Evolutionary conservation across 2,888 invertebrate species (phyloP).

Genomic region (Fissipunctia ypsillon): DNA sequence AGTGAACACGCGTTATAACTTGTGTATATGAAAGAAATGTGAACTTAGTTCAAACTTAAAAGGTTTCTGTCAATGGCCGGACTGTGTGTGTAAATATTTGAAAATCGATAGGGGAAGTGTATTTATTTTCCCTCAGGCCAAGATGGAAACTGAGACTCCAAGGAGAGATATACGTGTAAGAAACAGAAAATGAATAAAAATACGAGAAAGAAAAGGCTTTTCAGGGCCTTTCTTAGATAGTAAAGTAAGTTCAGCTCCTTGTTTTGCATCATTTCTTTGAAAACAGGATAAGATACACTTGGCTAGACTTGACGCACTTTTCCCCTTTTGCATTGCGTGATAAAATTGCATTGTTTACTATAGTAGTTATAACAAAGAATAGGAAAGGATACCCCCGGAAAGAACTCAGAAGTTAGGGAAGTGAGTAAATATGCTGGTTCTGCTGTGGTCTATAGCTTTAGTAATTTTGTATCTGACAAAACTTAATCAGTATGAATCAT

Average conservation of each 20-base stretch:
- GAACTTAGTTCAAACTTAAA: constrained; percentile 35
- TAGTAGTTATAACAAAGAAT: not conserved
- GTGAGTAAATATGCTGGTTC: not conserved
- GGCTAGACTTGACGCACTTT: not conserved
- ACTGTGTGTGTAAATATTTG: not conserved
- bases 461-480: not conserved
- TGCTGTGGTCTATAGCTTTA: too few relatives aligned
- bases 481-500: not conserved
- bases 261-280: too few relatives aligned
- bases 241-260: not conserved
- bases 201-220: not conserved
- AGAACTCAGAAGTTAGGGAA: not conserved
- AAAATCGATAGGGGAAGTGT: constrained; percentile 17
- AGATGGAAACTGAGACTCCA: not conserved
- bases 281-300: too few relatives aligned
- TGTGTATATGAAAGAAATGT: constrained; percentile 40
- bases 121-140: not conserved
- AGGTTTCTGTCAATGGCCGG: constrained; percentile 43
- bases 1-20: constrained; percentile 11
- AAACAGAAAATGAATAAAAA: not conserved
- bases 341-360: not conserved
- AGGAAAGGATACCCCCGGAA: not conserved
- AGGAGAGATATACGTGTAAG: not conserved
- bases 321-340: not conserved
- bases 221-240: not conserved